Percentiles rank a stretch among this genome's conserved stretches.
Conservation (phyloP, 2,797 vertebrate species). For the Muscicapa striata region DNA sequence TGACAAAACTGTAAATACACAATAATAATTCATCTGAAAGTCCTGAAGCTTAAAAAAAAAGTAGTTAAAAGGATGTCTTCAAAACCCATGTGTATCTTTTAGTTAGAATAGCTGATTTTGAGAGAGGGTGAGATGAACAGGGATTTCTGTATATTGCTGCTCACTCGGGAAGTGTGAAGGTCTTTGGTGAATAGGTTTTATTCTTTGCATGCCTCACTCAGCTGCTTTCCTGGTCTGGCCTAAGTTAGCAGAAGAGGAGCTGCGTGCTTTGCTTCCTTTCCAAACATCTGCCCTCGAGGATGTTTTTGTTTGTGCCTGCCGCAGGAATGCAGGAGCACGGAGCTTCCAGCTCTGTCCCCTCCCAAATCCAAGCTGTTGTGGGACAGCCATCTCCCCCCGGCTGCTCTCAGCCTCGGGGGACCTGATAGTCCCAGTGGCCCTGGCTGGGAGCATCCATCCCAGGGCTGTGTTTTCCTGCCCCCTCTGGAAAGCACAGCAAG, state of each 20-base stretch:
- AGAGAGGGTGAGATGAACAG: not conserved
- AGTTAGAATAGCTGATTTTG: not conserved
- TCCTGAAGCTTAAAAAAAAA: not conserved
- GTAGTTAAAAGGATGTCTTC: not conserved
- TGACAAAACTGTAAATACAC: not conserved
- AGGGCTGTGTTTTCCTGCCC: not conserved
- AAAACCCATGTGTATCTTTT: not conserved
- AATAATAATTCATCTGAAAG: not conserved
- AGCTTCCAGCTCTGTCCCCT: not conserved
- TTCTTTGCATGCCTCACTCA: accelerated
- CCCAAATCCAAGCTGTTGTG: accelerated
- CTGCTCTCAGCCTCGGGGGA: accelerated
- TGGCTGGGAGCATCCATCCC: not conserved
- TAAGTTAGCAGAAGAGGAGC: not conserved
- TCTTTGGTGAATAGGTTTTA: not conserved
- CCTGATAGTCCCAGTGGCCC: not conserved
- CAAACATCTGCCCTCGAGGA: not conserved
- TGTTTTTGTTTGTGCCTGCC: slow-evolving; percentile 16
- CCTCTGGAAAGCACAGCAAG: not conserved
- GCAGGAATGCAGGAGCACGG: accelerated
- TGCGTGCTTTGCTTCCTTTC: not conserved
- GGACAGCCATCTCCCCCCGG: accelerated
- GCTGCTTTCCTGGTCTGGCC: not conserved
- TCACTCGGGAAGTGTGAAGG: accelerated
- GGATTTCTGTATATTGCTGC: no score